Evolutionary conservation across 2,113 vertebrate species (phyloP).

Genomic region (Alosa alosa): DNA sequence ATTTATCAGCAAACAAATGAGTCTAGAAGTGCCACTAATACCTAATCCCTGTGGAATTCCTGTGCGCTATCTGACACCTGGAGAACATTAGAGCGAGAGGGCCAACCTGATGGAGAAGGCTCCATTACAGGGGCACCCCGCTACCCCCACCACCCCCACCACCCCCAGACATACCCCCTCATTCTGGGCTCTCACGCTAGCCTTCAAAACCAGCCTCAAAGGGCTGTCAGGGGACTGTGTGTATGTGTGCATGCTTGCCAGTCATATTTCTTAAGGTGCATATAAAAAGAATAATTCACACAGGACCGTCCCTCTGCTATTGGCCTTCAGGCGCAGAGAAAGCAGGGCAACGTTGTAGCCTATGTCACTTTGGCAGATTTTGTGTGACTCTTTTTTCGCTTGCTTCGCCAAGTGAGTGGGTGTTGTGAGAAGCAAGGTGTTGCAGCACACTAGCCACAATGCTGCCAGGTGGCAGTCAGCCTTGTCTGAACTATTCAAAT

Average conservation of each 20-base stretch:
- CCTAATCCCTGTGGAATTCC: conserved; percentile 10
- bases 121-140: background rate
- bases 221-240: background rate
- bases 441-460: background rate
- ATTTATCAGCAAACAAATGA: conserved; percentile 12
- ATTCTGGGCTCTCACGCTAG: background rate
- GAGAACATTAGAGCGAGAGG: conserved; percentile 13
- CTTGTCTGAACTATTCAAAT: no score
- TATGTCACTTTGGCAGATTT: no score
- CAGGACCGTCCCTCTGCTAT: background rate
- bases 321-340: background rate
- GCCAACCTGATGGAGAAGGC: conserved; percentile 4
- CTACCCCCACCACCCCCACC: background rate
- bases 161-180: background rate
- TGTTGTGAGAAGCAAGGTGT: background rate
- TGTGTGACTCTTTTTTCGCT: no score
- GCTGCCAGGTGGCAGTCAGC: no score
- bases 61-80: conserved; percentile 16
- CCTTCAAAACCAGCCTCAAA: background rate
- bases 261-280: background rate
- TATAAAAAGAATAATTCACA: background rate
- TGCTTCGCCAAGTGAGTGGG: background rate
- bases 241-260: background rate
- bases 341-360: background rate
- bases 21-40: background rate